Base-by-base conservation (phyloP, 1,140 invertebrate species). In the Drosophila simulans region DNA sequence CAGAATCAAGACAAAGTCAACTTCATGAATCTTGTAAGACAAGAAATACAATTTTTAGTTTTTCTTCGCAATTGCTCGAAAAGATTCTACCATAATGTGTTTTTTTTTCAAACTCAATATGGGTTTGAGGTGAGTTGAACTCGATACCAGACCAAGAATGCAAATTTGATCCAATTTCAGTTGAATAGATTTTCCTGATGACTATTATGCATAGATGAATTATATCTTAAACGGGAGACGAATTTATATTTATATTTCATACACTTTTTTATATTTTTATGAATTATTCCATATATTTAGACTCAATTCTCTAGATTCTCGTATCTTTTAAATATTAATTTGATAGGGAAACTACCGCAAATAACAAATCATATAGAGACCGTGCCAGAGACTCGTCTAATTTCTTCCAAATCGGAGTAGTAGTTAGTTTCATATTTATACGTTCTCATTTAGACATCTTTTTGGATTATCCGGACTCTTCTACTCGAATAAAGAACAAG, bases 341-440 rank as follows among this genome's bases (percentile, higher is more conserved):
- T 22, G 20, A 22, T 22, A 22, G 20, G 46, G 15, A 13, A 46
- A 49, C 45, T 27, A 11, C 11, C 10, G 11, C 59, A 48, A 25
- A 35, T 35, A 65, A 42, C 27, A 27, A 65, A 64, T 63, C 25
- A 65, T 79, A 79, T 79, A 71, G 69, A 83, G 83, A 65, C 43
- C 77, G 64, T 77, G 82, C 77, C 81, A 65, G 49, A 40, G 39
- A 46, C 59, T 51, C 63, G 60, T 66, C 66, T 86, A 17, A 86
- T 85, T 86, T 82, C 69, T 71, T 76, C 81, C 43, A 86, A 86
- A 85, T 86, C 69, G 72, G 17, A 17, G 17, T 17, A 78, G 78
- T 85, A 85, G 75, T 85, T 86, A 86, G 81, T 86, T 85, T 86
- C 82, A 77, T 78, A 86, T 85, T 85, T 85, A 80, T 71, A 86